phyloP scores from a whole-genome alignment of 2,797 vertebrate species.

The Neopelma chrysocephalum region DNA sequence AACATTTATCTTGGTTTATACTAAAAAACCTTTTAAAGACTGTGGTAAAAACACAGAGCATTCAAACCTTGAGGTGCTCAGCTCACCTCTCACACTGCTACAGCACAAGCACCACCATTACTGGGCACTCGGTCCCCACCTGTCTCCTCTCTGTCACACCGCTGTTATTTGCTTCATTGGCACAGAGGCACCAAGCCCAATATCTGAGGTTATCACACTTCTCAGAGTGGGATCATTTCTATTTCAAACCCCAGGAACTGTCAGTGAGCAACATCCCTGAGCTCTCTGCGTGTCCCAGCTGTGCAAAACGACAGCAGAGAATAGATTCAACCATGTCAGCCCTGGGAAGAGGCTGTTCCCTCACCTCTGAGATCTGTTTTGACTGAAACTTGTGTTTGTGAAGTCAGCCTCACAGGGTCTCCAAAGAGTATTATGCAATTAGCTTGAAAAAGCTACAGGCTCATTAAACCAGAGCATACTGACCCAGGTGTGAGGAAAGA shows the following conservation, averaged over 20 bases:
- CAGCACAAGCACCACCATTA: not conserved
- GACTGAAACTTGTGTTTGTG: not conserved
- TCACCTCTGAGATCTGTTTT: not conserved
- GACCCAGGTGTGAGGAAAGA: not conserved
- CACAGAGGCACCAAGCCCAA: not conserved
- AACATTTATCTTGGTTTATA: not conserved
- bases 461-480: not conserved
- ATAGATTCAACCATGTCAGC: not conserved
- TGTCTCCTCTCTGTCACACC: no score
- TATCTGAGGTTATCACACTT: not conserved
- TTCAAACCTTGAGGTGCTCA: rapidly evolving
- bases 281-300: not conserved
- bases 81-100: not conserved
- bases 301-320: not conserved
- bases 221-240: not conserved
- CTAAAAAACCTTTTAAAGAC: not conserved
- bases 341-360: not conserved
- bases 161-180: rapidly evolving
- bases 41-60: rapidly evolving
- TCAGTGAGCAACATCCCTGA: not conserved
- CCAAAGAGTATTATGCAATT: not conserved
- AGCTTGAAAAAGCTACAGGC: not conserved
- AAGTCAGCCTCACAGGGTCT: not conserved
- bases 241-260: not conserved
- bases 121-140: not conserved